Conservation (phyloP, 2,113 vertebrate species). For the Hippoglossus stenolepis region DNA sequence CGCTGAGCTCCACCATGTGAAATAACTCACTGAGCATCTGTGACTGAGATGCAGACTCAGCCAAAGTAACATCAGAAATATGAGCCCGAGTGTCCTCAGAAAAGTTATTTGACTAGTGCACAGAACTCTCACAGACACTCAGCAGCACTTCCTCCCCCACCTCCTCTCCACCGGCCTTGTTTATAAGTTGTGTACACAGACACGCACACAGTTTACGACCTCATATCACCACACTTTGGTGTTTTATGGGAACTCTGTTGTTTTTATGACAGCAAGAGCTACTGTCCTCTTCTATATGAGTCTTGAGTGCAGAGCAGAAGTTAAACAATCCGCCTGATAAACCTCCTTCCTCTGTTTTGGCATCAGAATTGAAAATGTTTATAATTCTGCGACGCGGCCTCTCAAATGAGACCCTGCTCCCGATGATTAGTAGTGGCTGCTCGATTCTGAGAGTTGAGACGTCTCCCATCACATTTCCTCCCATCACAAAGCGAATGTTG, state of each 20-base stretch:
- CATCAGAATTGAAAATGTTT: too few species aligned
- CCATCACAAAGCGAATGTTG: too few species aligned
- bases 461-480: too few species aligned
- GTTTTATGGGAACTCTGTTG: conserved; percentile 44
- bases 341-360: too few species aligned
- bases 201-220: conserved; percentile 42
- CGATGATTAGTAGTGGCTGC: too few species aligned
- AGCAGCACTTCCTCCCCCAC: conserved; percentile 59
- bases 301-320: background rate
- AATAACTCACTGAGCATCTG: conserved; percentile 23
- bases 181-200: conserved; percentile 34
- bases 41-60: conserved; percentile 20
- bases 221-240: conserved; percentile 21
- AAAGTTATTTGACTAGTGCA: conserved; percentile 15
- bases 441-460: too few species aligned
- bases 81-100: conserved; percentile 34
- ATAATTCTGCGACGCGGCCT: too few species aligned
- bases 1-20: background rate
- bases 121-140: conserved; percentile 52
- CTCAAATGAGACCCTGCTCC: too few species aligned
- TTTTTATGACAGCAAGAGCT: conserved; percentile 51
- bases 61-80: conserved; percentile 42
- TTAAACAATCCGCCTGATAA: background rate
- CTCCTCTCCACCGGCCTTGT: conserved; percentile 44
- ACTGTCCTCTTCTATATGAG: background rate